A percentile compares a stretch with the other conserved stretches of the same genome.
Evolutionary conservation across 2,888 invertebrate genomes (phyloP).

Genomic region (Laothoe populi): DNA sequence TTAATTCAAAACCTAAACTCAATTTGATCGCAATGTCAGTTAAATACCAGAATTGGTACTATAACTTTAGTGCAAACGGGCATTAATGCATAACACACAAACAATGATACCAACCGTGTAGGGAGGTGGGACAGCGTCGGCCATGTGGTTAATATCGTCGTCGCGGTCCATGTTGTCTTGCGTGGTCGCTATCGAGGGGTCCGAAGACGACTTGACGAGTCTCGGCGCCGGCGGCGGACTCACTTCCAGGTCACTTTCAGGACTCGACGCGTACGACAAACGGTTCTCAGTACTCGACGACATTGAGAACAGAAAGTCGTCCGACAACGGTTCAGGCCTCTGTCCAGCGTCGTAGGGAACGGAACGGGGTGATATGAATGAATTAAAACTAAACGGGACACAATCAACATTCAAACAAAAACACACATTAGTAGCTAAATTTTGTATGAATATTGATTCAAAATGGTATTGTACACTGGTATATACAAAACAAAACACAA

Average conservation of each 20-base stretch:
- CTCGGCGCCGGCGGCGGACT: slow-evolving; percentile 93
- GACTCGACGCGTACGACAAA: slow-evolving; percentile 97
- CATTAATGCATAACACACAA: neutral
- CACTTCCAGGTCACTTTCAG: slow-evolving; percentile 94
- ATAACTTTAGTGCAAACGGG: neutral
- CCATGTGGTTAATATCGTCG: slow-evolving; percentile 82
- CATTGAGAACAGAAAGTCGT: slow-evolving; percentile 99
- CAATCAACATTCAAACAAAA: slow-evolving; percentile 62
- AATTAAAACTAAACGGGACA: slow-evolving; percentile 65
- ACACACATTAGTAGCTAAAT: slow-evolving; percentile 21
- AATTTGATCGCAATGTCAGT: no score
- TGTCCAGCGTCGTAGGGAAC: slow-evolving; percentile 83
- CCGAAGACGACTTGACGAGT: slow-evolving; percentile 93
- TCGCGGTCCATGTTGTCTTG: slow-evolving; percentile 92
- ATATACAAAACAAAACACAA: slow-evolving; percentile 52
- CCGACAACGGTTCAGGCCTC: slow-evolving; percentile 98
- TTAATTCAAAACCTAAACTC: no score
- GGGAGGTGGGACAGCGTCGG: slow-evolving; percentile 91
- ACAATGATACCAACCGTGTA: slow-evolving; percentile 88
- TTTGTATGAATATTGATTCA: slow-evolving; percentile 31
- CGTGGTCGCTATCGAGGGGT: slow-evolving; percentile 97
- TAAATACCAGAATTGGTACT: no score
- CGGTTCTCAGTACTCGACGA: slow-evolving; percentile 91
- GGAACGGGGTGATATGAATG: slow-evolving; percentile 85
- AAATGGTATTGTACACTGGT: slow-evolving; percentile 72